Percentiles rank a stretch among this genome's conserved stretches.
Conservation (phyloP, 2,888 invertebrate genomes). For the Harpalus rubripes region DNA sequence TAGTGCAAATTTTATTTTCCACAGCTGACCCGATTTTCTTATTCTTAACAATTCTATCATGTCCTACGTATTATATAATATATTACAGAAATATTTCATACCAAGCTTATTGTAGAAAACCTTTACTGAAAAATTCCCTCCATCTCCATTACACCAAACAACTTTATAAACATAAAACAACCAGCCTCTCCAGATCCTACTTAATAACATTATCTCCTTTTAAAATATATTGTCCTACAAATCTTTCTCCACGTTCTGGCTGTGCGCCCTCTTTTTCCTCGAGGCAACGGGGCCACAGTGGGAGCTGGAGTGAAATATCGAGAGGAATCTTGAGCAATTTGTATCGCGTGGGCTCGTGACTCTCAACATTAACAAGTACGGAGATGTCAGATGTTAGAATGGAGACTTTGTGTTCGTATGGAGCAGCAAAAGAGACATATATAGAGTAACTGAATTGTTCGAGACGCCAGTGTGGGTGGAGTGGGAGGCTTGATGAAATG, state of each 20-base stretch:
- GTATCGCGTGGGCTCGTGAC: constrained; percentile 35
- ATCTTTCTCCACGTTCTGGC: constrained; percentile 6
- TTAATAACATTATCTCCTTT: constrained; percentile 36
- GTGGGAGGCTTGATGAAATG: neutral
- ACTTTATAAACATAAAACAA: constrained; percentile 12
- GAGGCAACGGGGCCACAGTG: neutral
- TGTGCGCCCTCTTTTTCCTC: neutral
- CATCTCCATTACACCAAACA: constrained; percentile 2
- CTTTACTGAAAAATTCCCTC: neutral
- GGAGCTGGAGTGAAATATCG: constrained; percentile 38
- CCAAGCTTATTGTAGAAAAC: neutral
- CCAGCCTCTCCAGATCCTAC: constrained; percentile 15
- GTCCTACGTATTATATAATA: neutral
- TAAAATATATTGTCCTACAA: constrained; percentile 22
- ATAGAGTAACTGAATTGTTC: constrained; percentile 20
- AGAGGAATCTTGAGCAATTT: constrained; percentile 51
- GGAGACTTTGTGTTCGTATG: neutral
- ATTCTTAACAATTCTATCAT: no score
- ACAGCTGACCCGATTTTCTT: no score
- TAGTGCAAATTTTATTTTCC: no score
- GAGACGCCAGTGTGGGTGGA: neutral
- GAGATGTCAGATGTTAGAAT: neutral
- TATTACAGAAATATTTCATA: neutral
- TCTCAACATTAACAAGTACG: constrained; percentile 37
- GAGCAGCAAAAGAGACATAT: constrained; percentile 13